These are phyloP conservation scores for Palloptera scutellata DNA, from an alignment of 2,888 invertebrate species.

Conservation along the genomic window DNA sequence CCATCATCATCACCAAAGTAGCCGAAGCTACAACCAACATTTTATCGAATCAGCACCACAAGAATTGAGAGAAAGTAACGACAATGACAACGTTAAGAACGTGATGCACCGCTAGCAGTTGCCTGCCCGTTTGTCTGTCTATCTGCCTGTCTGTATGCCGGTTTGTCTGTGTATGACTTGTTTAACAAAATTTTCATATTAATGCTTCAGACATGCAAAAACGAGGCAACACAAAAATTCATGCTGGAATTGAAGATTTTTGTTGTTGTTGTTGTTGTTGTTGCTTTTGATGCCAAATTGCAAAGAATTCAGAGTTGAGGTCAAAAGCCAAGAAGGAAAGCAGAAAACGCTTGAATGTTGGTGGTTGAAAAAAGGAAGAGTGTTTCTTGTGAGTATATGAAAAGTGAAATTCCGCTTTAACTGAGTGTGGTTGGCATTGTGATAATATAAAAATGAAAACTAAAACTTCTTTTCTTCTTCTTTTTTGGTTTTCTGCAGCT, in stretches of 20 bases:
- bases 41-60: neutral
- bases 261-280: neutral
- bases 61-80: slow-evolving; percentile 11
- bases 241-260: neutral
- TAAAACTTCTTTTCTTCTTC: no score
- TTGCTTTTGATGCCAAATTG: neutral
- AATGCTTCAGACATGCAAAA: neutral
- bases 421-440: neutral
- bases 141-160: no score
- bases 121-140: no score
- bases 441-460: neutral
- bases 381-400: neutral
- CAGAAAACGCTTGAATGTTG: neutral
- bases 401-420: slow-evolving; percentile 10
- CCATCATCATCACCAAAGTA: no score
- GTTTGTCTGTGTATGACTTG: no score
- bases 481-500: neutral
- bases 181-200: no score
- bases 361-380: slow-evolving; percentile 1
- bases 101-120: slow-evolving; percentile 7
- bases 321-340: slow-evolving; percentile 9
- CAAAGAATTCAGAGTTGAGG: slow-evolving; percentile 5
- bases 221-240: neutral
- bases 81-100: neutral
- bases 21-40: no score